Percentiles rank a stretch among this genome's conserved stretches.
Evolutionary conservation across 2,888 invertebrate genomes (phyloP).

Genomic region (Tetragonisca angustula): DNA sequence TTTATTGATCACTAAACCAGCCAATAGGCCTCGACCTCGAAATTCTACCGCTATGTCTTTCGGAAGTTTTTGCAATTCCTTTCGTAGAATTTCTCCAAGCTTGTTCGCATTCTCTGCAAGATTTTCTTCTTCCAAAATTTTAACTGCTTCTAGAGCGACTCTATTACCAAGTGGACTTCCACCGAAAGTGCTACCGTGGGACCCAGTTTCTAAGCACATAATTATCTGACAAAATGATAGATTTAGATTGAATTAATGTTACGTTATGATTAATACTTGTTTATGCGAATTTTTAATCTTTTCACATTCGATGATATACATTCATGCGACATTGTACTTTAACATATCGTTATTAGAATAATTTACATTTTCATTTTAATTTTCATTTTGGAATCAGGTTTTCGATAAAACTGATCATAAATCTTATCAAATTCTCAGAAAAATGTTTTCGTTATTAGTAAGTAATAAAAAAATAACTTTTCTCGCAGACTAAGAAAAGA

Average conservation of each 20-base stretch:
- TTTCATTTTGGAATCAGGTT: no score
- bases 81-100: constrained; percentile 88
- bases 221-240: constrained; percentile 71
- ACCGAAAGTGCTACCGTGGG: constrained; percentile 94
- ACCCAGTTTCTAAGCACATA: constrained; percentile 81
- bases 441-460: not conserved
- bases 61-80: constrained; percentile 87
- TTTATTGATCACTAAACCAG: constrained; percentile 90
- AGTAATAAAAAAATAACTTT: not conserved
- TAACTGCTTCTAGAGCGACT: constrained; percentile 90
- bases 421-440: no score
- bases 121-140: constrained; percentile 91
- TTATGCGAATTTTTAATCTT: no score
- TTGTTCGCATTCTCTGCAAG: constrained; percentile 89
- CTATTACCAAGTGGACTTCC: constrained; percentile 92
- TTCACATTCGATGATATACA: no score
- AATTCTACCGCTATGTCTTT: constrained; percentile 88
- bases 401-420: no score
- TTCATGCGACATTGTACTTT: no score
- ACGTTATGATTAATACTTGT: no score
- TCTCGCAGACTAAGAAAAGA: not conserved
- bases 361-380: no score
- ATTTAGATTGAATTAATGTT: not conserved
- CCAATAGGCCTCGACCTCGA: constrained; percentile 91
- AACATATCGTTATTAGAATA: no score